Conservation (phyloP, 2,888 invertebrate species). For the Rhaphigaster nebulosa region DNA sequence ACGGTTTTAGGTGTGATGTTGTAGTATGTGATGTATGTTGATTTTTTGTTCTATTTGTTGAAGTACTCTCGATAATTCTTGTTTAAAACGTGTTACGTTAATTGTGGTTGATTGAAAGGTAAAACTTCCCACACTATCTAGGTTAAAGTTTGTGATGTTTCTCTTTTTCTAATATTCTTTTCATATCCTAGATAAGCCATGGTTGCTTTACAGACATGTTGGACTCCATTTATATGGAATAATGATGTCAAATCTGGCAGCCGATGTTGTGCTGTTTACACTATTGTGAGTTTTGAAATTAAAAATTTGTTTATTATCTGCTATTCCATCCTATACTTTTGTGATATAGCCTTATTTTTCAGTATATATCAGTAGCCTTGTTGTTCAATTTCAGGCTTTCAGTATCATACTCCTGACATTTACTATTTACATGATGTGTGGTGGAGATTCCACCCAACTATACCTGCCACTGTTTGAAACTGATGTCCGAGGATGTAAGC, state of each 20-base stretch:
- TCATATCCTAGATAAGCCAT: slow-evolving; percentile 69
- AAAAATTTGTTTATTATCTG: neutral
- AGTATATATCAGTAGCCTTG: too few relatives aligned
- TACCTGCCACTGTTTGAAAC: slow-evolving; percentile 92
- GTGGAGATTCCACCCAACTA: slow-evolving; percentile 91
- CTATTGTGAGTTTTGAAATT: slow-evolving; percentile 71
- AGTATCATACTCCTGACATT: slow-evolving; percentile 82
- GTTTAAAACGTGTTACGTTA: neutral
- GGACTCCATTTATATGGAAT: slow-evolving; percentile 91
- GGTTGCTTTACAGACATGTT: slow-evolving; percentile 83
- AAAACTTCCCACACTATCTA: neutral
- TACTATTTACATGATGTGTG: slow-evolving; percentile 82
- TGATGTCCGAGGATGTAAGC: slow-evolving; percentile 81
- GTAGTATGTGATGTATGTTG: neutral
- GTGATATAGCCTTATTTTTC: neutral
- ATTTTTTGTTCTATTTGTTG: neutral
- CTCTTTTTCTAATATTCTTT: neutral
- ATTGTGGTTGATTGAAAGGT: neutral
- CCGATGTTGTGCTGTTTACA: slow-evolving; percentile 84
- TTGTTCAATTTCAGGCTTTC: slow-evolving; percentile 72
- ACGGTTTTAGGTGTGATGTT: slow-evolving; percentile 38
- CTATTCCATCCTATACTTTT: neutral
- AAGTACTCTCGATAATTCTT: neutral
- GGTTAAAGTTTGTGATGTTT: neutral
- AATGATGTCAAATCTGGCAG: slow-evolving; percentile 83